A percentile compares a stretch with the other conserved stretches of the same genome.
These are phyloP conservation scores for Apamea sordens DNA, from an alignment of 2,888 invertebrate genomes.

Conservation along the genomic window DNA sequence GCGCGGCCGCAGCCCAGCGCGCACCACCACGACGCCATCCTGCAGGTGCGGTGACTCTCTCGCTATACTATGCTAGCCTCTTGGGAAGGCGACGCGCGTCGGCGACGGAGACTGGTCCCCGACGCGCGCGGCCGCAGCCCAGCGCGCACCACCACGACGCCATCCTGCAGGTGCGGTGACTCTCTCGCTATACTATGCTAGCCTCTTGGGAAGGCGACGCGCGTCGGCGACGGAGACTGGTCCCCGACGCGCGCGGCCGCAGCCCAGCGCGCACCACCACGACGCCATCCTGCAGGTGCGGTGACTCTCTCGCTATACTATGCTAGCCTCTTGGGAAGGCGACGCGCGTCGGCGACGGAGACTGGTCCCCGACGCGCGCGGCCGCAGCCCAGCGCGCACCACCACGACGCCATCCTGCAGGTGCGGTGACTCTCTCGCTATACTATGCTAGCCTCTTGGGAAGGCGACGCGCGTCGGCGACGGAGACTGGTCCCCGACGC, in stretches of 20 bases:
- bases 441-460: constrained; percentile 1
- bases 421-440: constrained; percentile 73
- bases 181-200: background rate
- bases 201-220: too few species aligned
- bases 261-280: too few species aligned
- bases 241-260: too few species aligned
- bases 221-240: too few species aligned
- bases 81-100: constrained; percentile 99
- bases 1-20: constrained; percentile 95
- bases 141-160: constrained; percentile 95
- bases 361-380: too few species aligned
- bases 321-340: too few species aligned
- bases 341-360: too few species aligned
- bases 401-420: constrained; percentile 97
- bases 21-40: constrained; percentile 95
- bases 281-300: too few species aligned
- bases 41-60: constrained; percentile 90
- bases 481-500: too few species aligned
- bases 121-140: constrained; percentile 97
- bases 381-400: constrained; percentile 94
- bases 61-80: constrained; percentile 94
- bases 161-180: constrained; percentile 92
- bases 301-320: too few species aligned
- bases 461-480: too few species aligned
- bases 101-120: constrained; percentile 98